Evolutionary conservation across 2,888 invertebrate species (phyloP).

Genomic region (Hirtodrosophila alboralis): DNA sequence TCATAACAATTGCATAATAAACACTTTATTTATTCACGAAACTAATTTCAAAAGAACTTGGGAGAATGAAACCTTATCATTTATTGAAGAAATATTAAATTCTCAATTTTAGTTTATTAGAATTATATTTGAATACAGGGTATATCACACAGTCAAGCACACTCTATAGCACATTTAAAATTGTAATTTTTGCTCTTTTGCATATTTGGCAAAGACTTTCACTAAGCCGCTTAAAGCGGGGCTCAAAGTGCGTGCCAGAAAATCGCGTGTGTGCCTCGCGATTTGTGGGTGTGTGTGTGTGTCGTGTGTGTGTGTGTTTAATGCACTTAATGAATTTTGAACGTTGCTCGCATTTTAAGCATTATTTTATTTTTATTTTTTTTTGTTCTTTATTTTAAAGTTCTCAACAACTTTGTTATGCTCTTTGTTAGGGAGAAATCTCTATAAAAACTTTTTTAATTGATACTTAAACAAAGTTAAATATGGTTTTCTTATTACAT

Average conservation of each 20-base stretch:
- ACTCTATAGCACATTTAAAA: too few relatives aligned
- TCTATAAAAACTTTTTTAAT: constrained; percentile 12
- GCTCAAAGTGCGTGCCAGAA: constrained; percentile 43
- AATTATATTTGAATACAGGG: too few relatives aligned
- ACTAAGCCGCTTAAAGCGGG: constrained; percentile 72
- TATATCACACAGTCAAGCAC: too few relatives aligned
- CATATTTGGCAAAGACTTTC: constrained; percentile 61
- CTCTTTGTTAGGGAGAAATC: constrained; percentile 13
- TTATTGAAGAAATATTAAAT: too few relatives aligned
- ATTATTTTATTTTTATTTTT: constrained; percentile 23
- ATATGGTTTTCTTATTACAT: constrained; percentile 5
- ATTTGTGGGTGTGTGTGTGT: constrained; percentile 4
- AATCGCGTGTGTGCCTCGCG: constrained; percentile 19
- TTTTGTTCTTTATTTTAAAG: constrained; percentile 8
- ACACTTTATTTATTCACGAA: too few relatives aligned
- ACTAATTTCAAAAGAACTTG: too few relatives aligned
- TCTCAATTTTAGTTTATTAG: too few relatives aligned
- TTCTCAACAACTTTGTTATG: constrained; percentile 29
- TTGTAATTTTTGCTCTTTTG: constrained; percentile 18
- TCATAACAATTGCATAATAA: too few relatives aligned
- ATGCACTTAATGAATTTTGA: constrained; percentile 76
- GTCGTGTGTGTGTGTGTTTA: constrained; percentile 21
- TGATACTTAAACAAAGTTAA: constrained; percentile 37
- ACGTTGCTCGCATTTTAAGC: constrained; percentile 36
- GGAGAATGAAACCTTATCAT: too few relatives aligned